phyloP scores from a whole-genome alignment of 2,888 invertebrate genomes.

The Noctua janthe region DNA sequence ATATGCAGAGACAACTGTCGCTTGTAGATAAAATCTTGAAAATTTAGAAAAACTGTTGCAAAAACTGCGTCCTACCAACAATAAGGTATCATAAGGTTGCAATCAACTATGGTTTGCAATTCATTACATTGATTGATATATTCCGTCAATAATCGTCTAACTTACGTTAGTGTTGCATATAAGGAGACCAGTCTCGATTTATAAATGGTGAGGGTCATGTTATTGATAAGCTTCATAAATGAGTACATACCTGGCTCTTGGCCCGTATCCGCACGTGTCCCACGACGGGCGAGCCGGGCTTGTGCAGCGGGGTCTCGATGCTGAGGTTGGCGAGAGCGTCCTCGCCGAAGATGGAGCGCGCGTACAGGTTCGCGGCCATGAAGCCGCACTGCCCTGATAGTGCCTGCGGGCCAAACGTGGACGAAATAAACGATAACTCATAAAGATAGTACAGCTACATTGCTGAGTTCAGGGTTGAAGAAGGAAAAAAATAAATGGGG shows the following conservation, averaged over 20 bases:
- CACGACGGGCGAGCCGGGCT: slow-evolving; percentile 96
- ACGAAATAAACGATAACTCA: not conserved
- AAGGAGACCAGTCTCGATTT: too few relatives aligned
- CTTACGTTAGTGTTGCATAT: not conserved
- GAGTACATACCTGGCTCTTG: slow-evolving; percentile 96
- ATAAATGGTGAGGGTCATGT: not conserved
- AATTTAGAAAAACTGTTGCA: not conserved
- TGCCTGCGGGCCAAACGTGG: slow-evolving; percentile 88
- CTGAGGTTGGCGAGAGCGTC: slow-evolving; percentile 99
- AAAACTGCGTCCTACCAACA: not conserved
- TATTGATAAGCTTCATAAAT: too few relatives aligned
- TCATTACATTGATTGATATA: not conserved
- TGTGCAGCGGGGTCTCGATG: slow-evolving; percentile 98
- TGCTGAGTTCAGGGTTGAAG: not conserved
- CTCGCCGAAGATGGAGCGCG: slow-evolving; percentile 99
- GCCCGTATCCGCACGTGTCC: slow-evolving; percentile 99
- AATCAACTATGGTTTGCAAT: not conserved
- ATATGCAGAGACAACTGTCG: not conserved
- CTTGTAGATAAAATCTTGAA: not conserved
- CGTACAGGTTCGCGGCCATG: slow-evolving; percentile 99
- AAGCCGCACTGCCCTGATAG: slow-evolving; percentile 99
- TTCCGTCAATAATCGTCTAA: not conserved
- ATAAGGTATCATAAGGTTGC: not conserved
- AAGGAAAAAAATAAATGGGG: too few relatives aligned
- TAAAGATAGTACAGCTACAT: not conserved